These are phyloP conservation scores for Scotopteryx bipunctaria DNA, from an alignment of 2,888 invertebrate genomes.

Conservation along the genomic window DNA sequence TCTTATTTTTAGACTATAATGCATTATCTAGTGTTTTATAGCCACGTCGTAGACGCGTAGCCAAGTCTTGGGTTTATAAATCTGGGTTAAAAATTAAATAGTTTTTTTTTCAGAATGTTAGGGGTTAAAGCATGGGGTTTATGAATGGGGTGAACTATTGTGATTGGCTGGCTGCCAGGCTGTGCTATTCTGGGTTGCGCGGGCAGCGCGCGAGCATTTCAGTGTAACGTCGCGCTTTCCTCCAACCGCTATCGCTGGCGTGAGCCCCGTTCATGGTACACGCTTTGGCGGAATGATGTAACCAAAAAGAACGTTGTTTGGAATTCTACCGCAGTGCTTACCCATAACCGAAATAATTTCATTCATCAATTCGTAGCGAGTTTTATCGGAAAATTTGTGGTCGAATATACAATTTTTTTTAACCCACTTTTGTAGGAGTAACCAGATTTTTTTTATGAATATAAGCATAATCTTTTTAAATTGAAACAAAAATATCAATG, in stretches of 20 bases:
- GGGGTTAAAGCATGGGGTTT: conserved; percentile 41
- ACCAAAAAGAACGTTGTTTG: neutral
- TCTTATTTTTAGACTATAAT: neutral
- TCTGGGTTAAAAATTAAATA: conserved; percentile 3
- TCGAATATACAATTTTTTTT: neutral
- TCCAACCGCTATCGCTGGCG: conserved; percentile 36
- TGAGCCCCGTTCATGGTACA: conserved; percentile 21
- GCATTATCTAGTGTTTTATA: neutral
- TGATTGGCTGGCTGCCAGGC: conserved; percentile 69
- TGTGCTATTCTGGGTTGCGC: conserved; percentile 70
- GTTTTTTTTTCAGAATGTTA: conserved; percentile 5
- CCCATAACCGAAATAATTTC: neutral
- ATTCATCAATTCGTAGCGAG: conserved; percentile 2
- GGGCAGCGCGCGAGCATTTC: conserved; percentile 69
- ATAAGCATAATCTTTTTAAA: too few species aligned
- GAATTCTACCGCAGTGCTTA: conserved; percentile 1
- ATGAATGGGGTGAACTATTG: conserved; percentile 71
- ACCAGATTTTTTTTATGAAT: too few species aligned
- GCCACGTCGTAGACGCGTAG: neutral
- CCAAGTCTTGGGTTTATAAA: neutral
- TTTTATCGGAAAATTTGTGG: neutral
- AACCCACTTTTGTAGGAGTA: too few species aligned
- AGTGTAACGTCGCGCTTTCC: conserved; percentile 63
- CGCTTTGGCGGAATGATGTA: conserved; percentile 23
- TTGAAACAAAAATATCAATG: too few species aligned